Percentiles rank a stretch among this genome's conserved stretches.
Evolutionary conservation across 2,113 vertebrate species (phyloP).

Genomic region (Cnemophilus loriae): DNA sequence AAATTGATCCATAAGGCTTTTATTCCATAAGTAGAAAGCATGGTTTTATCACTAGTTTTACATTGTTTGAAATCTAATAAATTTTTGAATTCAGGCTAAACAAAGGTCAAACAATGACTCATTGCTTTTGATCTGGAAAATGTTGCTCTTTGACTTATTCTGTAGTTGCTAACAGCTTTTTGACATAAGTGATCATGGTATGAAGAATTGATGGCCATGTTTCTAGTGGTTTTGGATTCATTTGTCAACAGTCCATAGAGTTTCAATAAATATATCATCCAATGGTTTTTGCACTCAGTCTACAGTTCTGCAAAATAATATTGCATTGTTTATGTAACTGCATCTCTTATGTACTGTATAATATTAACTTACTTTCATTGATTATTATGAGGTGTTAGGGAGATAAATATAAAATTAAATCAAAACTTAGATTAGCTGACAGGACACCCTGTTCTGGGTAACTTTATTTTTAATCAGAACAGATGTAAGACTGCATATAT

Average conservation of each 20-base stretch:
- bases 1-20: not conserved
- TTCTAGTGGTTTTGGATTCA: not conserved
- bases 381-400: not conserved
- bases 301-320: not conserved
- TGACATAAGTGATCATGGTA: not conserved
- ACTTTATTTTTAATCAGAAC: not conserved
- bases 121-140: slow-evolving; percentile 1
- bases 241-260: not conserved
- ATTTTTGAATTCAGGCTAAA: slow-evolving; percentile 8
- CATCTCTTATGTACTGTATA: not conserved
- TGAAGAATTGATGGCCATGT: slow-evolving; percentile 5
- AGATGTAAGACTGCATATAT: not conserved
- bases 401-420: no score
- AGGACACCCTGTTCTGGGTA: not conserved
- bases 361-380: not conserved
- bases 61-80: not conserved
- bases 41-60: not conserved
- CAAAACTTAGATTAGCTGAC: not conserved
- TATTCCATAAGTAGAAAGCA: not conserved
- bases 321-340: not conserved
- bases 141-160: slow-evolving; percentile 13
- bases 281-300: not conserved
- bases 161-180: slow-evolving; percentile 21
- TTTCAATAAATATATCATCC: not conserved
- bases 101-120: slow-evolving; percentile 43